Conservation (phyloP, 1,140 invertebrate species). For the honey bee (Apis mellifera) region Amel_HAv3.1 CM009932.2:9634001-9634500, state of each 20-base stretch:
- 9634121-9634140: neutral
- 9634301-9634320: neutral
- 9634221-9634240: neutral
- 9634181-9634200: neutral
- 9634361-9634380: neutral
- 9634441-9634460: conserved; percentile 38
- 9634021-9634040: neutral
- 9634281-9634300: neutral
- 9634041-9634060: conserved; percentile 4
- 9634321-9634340: neutral
- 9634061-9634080: neutral
- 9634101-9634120: neutral
- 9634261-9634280: no score
- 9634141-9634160: neutral
- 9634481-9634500: conserved; percentile 80
- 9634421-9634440: conserved; percentile 13
- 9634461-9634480: conserved; percentile 63
- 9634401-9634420: conserved; percentile 23
- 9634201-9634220: neutral
- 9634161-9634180: neutral
- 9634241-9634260: neutral
- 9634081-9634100: neutral
- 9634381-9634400: neutral
- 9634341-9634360: neutral
- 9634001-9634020: neutral